Base-by-base conservation (phyloP, 2,797 vertebrate species). In the Chiroxiphia lanceolata region DNA sequence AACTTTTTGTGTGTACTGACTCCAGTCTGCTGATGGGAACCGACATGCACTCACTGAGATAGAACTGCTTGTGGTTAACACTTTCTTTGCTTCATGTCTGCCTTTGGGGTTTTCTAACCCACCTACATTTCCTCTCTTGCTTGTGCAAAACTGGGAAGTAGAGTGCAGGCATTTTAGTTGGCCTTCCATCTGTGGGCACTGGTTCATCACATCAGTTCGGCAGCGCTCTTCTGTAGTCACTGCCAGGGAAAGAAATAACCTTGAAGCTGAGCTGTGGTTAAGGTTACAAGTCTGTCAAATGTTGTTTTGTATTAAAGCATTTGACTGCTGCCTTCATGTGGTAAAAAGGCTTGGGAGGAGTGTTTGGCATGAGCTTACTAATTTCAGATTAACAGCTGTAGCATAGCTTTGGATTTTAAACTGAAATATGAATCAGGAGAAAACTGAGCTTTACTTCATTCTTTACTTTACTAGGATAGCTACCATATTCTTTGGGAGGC, bases 171-270 rank as follows among this genome's bases (percentile, higher is more conserved):
- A 11, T 78, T 90, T 86, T 22, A 75, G 20, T 13, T 0, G 18
- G 51, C 51, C 54, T 53, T 87, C 44, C 63, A 16, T 0, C 2
- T 21, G 21, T 3, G 3, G 68, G 36, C 36, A 22, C 44, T 5
- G 8, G 38, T 81, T 50, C 83, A 44, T 65, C 22, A n/a, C 44
- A 6, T 33, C 34, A 27, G 26, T 25, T 70, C 45, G 80, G 60
- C 54, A 42, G 1, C 0, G 2, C 33, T 71, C 20, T 38, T 63
- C 25, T 4, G 3, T 4, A 81, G 34, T n/a, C n/a, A 4, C 19
- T 71, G 45, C 38, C 67, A 34, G 33, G 61, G 87, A 88, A 78
- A 75, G 40, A 78, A 95, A 59, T 17, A 12, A 47, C 72, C 33
- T 42, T 2, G 1, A 71, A 86, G 42, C 13, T 36, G 23, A 86